Conservation (phyloP, 2,113 vertebrate genomes). For the Myiopsitta monachus region DNA sequence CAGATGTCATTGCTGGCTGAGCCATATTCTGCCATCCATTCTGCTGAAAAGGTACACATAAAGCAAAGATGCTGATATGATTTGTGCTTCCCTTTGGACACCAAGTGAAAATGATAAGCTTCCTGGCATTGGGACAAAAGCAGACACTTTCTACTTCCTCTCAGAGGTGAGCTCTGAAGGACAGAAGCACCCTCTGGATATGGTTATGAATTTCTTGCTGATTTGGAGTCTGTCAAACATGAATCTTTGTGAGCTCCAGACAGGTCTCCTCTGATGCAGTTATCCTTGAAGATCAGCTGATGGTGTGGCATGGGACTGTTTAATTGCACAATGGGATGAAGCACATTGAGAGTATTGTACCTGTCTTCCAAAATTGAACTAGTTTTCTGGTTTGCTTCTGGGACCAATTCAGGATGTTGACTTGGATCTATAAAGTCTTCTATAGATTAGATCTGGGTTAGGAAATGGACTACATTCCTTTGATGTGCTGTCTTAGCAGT, state of each 20-base stretch:
- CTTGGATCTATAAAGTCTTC: conserved; percentile 59
- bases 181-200: neutral
- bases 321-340: neutral
- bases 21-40: neutral
- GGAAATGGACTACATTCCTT: conserved; percentile 67
- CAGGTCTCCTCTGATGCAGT: conserved; percentile 8
- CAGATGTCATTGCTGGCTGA: neutral
- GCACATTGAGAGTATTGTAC: neutral
- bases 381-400: conserved; percentile 56
- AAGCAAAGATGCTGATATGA: neutral
- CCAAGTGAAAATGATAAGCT: neutral
- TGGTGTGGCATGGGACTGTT: neutral
- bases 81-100: neutral
- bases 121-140: neutral
- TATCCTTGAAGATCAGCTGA: conserved; percentile 24
- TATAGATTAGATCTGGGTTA: conserved; percentile 68
- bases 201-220: neutral
- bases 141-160: neutral
- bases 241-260: neutral
- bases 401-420: conserved; percentile 60
- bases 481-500: conserved; percentile 66
- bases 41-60: neutral
- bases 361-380: conserved; percentile 25
- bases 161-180: neutral
- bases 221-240: neutral